These are phyloP conservation scores for Pseudococcus jackbeardsleyi DNA, from an alignment of 2,888 invertebrate species.

Conservation along the genomic window DNA sequence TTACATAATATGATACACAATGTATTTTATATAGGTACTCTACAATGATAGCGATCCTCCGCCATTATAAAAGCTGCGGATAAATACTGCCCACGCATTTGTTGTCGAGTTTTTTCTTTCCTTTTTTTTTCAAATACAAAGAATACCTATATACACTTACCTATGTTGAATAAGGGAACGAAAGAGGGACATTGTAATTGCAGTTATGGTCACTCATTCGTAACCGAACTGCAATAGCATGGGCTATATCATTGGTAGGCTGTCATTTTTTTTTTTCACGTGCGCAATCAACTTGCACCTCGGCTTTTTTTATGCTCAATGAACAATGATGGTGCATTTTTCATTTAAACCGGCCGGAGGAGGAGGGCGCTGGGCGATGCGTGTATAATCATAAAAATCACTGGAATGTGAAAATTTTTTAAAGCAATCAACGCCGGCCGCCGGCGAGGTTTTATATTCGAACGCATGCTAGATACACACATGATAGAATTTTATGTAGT, in stretches of 20 bases:
- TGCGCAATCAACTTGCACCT: constrained; percentile 7
- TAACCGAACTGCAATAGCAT: constrained; percentile 56
- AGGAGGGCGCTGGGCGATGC: background rate
- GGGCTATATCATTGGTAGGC: constrained; percentile 60
- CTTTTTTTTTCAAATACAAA: background rate
- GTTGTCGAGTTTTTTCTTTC: background rate
- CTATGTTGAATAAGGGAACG: background rate
- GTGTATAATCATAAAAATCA: constrained; percentile 63
- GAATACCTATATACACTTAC: background rate
- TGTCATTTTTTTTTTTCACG: background rate
- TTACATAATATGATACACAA: constrained; percentile 4
- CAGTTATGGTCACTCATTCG: constrained; percentile 63
- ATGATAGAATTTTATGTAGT: constrained; percentile 21
- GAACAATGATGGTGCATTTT: constrained; percentile 64
- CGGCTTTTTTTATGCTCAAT: constrained; percentile 61
- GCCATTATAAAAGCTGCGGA: constrained; percentile 1
- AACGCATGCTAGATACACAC: background rate
- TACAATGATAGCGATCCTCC: background rate
- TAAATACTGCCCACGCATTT: constrained; percentile 62
- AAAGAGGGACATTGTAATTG: constrained; percentile 20
- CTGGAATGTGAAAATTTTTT: constrained; percentile 62
- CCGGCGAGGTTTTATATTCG: background rate
- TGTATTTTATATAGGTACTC: background rate
- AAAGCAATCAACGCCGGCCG: constrained; percentile 52
- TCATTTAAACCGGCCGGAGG: constrained; percentile 26